A percentile compares a stretch with the other conserved stretches of the same genome.
These are phyloP conservation scores for Bothrops jararaca DNA, from an alignment of 2,113 vertebrate genomes.

Conservation along the genomic window DNA sequence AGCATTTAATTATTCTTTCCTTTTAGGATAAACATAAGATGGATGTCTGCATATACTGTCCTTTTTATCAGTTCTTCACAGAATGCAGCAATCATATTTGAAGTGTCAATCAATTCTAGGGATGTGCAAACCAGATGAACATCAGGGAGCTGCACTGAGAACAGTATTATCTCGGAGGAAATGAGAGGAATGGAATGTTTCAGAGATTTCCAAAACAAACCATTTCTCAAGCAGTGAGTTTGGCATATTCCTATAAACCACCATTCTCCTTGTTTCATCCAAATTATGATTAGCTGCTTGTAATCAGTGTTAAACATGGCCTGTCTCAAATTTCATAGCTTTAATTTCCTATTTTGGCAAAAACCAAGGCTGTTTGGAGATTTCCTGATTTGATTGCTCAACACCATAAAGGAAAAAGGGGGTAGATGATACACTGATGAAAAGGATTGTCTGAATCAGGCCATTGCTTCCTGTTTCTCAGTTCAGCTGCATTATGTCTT, in stretches of 20 bases:
- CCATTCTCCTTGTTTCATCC: background rate
- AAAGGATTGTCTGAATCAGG: background rate
- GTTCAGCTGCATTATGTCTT: background rate
- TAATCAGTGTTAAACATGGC: background rate
- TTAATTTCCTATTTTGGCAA: background rate
- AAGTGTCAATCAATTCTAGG: background rate
- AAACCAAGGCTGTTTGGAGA: background rate
- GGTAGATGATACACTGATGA: no score
- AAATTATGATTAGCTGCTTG: background rate
- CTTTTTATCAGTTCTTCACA: background rate
- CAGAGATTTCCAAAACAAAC: background rate
- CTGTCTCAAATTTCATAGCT: background rate
- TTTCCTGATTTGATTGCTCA: background rate
- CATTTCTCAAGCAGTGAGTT: background rate
- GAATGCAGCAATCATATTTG: background rate
- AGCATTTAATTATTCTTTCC: no score
- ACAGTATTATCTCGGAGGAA: background rate
- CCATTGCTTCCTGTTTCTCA: background rate
- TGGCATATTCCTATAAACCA: background rate
- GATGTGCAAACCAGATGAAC: background rate
- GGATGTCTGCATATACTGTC: background rate
- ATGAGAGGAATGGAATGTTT: background rate
- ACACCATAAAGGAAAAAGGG: background rate
- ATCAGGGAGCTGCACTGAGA: background rate
- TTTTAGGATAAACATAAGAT: background rate